These are phyloP conservation scores for Neodiprion lecontei DNA, from an alignment of 1,140 invertebrate genomes.

Conservation along the genomic window DNA sequence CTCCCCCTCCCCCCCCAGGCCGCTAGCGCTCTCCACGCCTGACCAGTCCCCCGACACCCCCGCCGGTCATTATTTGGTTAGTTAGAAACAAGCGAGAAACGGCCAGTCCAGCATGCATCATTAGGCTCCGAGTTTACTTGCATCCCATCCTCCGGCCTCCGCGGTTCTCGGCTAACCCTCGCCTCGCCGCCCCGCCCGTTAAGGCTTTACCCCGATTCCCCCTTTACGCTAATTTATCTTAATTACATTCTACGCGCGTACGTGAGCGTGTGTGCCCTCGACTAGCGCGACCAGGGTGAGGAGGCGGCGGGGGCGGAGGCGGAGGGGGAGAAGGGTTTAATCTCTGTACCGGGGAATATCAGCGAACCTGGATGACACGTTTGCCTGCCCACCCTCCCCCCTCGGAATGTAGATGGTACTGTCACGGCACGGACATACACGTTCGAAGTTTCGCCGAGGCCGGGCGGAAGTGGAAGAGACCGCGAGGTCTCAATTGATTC, in stretches of 20 bases:
- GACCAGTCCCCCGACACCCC: conserved; percentile 1
- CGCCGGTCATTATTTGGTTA: conserved; percentile 44
- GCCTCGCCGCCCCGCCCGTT: conserved; percentile 16
- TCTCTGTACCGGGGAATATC: conserved; percentile 42
- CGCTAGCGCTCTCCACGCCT: not conserved
- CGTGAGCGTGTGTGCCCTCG: conserved; percentile 22
- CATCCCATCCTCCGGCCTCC: conserved; percentile 14
- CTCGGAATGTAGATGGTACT: conserved; percentile 30
- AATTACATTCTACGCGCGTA: conserved; percentile 59
- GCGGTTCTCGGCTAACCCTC: conserved; percentile 22
- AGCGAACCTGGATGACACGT: conserved; percentile 16
- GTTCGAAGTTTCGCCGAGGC: conserved; percentile 13
- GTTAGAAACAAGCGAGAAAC: conserved; percentile 38
- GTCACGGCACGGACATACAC: conserved; percentile 24
- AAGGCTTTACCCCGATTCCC: conserved; percentile 48
- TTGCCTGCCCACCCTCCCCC: not conserved
- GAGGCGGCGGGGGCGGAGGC: not conserved
- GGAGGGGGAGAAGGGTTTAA: conserved; percentile 41
- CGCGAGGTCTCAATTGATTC: conserved; percentile 36
- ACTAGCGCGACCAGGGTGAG: conserved; percentile 33
- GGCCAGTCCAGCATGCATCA: conserved; percentile 40
- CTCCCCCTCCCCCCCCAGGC: not conserved
- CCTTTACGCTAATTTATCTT: conserved; percentile 60
- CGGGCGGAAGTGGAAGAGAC: conserved; percentile 11
- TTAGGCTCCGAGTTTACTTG: conserved; percentile 44